Evolutionary conservation across 2,113 vertebrate genomes (phyloP), one percentile per base, ranked within the genome.

Genomic region (Thunnus thynnus): DNA sequence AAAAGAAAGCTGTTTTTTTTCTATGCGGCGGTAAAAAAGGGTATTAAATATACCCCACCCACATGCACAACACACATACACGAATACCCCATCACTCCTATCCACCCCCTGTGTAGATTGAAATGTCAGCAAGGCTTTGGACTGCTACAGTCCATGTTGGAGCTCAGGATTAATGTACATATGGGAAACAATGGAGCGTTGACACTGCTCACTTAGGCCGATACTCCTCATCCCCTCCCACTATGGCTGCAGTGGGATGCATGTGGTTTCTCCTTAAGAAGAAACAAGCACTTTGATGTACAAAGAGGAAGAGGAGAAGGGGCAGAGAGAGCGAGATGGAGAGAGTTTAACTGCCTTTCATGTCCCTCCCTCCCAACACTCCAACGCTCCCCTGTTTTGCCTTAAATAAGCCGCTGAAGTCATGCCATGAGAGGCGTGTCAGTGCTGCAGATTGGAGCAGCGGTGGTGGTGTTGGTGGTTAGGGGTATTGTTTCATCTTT

Each of bases 81-180:
- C 76, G 72, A 61, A 63, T 30, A 50, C 60, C 56, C 63, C 16
- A 44, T 72, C 62, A 51, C 46, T 78, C 60, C 32, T 36, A 5
- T 68, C 55, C 76, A 60, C 58, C 76, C 76, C 81, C 77, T 81
- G 78, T 66, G 70, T 36, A 64, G 82, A 91, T 65, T 84, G 83
- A 89, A 86, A 91, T 88, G 86, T 89, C 82, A 91, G 79, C 69
- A 13, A 57, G 61, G 54, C 76, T 86, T 81, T 72, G 57, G 66
- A 58, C 62, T 32, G 32, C 51, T 70, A 18, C 3, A 50, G 52
- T 65, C 72, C 65, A 52, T 60, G 63, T 69, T 22, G 60, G 68
- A 75, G 74, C 80, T 87, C 63, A 62, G 90, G 83, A 91, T 93
- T 86, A 89, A 88, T 86, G 86, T 83, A 84, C 87, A 88, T 78